A percentile compares a stretch with the other conserved stretches of the same genome.
These are phyloP conservation scores for Ciona savignyi DNA, from an alignment of 23 tunicate genomes.

Conservation along the genomic window DNA sequence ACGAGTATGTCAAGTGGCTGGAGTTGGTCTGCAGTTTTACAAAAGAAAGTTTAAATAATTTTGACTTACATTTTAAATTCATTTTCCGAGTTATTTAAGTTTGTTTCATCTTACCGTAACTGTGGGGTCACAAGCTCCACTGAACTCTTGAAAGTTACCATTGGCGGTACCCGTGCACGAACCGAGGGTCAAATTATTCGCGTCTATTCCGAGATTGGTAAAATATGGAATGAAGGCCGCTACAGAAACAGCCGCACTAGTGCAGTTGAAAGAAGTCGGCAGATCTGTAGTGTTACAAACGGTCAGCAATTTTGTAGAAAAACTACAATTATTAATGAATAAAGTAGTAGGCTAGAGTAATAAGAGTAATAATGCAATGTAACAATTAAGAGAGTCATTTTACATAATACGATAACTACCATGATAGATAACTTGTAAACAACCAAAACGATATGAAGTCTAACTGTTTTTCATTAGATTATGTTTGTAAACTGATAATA, in stretches of 20 bases:
- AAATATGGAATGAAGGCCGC: constrained; percentile 32
- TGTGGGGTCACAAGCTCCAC: background rate
- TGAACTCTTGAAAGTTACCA: background rate
- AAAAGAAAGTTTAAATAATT: too few species aligned
- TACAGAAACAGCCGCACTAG: constrained; percentile 17
- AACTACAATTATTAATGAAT: too few species aligned
- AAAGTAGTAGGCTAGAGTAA: too few species aligned
- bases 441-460: too few species aligned
- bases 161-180: background rate
- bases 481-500: too few species aligned
- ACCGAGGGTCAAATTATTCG: background rate
- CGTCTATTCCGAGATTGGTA: constrained; percentile 36
- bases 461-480: too few species aligned
- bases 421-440: too few species aligned
- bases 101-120: background rate
- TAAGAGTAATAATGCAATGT: too few species aligned
- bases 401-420: too few species aligned
- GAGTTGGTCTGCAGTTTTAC: background rate
- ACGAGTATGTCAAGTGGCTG: background rate
- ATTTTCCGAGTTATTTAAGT: background rate
- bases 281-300: too few species aligned
- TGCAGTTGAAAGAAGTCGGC: constrained; percentile 29
- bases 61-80: background rate
- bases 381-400: too few species aligned
- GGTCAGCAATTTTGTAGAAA: too few species aligned